These are phyloP conservation scores for Elysia chlorotica DNA, from an alignment of 1,140 invertebrate genomes.

Conservation along the genomic window DNA sequence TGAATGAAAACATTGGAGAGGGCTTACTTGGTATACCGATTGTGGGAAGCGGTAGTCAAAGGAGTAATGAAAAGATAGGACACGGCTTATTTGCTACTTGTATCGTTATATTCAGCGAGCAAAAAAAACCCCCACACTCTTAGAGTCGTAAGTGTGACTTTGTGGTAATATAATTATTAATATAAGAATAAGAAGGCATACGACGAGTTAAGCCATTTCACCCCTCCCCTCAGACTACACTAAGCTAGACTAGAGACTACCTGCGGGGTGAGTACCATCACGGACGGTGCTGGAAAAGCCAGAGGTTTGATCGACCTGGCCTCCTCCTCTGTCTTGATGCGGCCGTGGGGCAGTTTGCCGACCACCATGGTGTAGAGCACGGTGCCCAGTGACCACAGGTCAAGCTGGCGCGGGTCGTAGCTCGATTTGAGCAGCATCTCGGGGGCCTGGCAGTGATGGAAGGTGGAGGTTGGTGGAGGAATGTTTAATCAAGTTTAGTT, in stretches of 20 bases:
- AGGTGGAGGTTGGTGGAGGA: too few relatives aligned
- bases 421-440: constrained; percentile 38
- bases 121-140: neutral
- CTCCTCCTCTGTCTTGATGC: constrained; percentile 30
- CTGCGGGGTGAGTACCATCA: constrained; percentile 31
- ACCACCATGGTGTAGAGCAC: constrained; percentile 44
- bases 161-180: neutral
- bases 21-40: too few relatives aligned
- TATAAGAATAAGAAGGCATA: neutral
- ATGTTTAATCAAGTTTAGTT: too few relatives aligned
- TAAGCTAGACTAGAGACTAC: neutral
- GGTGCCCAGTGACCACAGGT: constrained; percentile 48
- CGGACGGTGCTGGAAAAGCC: constrained; percentile 30
- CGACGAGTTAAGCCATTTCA: neutral
- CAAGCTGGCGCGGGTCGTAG: constrained; percentile 39
- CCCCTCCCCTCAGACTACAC: neutral
- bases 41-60: too few relatives aligned
- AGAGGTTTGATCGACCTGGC: constrained; percentile 29
- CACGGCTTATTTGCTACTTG: neutral
- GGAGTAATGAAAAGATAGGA: neutral
- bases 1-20: neutral
- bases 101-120: neutral
- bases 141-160: neutral
- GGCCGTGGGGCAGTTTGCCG: constrained; percentile 44
- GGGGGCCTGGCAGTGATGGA: constrained; percentile 31